phyloP scores from a whole-genome alignment of 2,888 invertebrate species.

The Fabriciana adippe region DNA sequence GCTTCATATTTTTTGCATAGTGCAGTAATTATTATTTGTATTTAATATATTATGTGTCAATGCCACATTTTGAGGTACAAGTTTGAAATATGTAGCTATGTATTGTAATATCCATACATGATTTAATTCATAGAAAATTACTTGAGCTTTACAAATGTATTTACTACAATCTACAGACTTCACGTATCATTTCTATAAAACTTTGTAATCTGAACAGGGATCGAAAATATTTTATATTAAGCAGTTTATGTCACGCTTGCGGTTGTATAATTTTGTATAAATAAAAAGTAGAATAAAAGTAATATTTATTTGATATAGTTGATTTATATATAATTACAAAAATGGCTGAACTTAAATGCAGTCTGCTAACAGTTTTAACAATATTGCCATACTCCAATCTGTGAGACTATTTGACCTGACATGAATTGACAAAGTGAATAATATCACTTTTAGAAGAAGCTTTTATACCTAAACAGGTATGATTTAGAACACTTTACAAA shows the following conservation, averaged over 20 bases:
- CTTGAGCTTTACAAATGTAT: constrained; percentile 2
- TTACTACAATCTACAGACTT: neutral
- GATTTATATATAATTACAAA: constrained; percentile 9
- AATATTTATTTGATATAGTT: constrained; percentile 16
- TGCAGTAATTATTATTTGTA: too few relatives aligned
- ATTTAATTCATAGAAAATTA: constrained; percentile 2
- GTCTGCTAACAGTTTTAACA: constrained; percentile 3
- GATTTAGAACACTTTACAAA: neutral
- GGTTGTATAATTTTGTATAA: constrained; percentile 21
- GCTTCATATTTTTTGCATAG: too few relatives aligned
- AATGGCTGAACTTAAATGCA: neutral
- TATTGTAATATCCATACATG: neutral
- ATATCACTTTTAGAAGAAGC: too few relatives aligned
- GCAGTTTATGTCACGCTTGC: constrained; percentile 3
- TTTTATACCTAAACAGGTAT: too few relatives aligned
- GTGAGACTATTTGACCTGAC: neutral
- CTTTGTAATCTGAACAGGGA: neutral
- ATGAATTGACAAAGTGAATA: neutral
- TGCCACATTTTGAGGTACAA: neutral
- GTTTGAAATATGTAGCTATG: neutral
- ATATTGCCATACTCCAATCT: constrained; percentile 1
- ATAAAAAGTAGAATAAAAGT: constrained; percentile 12
- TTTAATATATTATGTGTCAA: neutral
- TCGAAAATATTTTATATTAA: neutral
- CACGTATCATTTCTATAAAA: neutral